These are phyloP conservation scores for Astreopora myriophthalma DNA, from an alignment of 64 coral and sea anemone species.

Conservation along the genomic window DNA sequence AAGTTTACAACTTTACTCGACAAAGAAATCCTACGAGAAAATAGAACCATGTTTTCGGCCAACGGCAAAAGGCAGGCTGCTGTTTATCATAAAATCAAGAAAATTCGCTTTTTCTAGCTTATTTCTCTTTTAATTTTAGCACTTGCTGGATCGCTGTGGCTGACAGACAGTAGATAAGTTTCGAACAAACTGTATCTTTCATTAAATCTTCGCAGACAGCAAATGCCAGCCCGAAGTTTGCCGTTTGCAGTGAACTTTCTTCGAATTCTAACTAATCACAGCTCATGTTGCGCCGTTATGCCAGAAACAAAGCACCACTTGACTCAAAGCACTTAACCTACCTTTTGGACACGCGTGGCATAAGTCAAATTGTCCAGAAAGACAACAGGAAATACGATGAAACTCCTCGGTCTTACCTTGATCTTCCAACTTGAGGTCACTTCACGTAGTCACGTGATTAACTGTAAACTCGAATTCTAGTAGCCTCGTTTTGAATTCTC, in stretches of 20 bases:
- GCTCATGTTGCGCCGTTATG: not conserved
- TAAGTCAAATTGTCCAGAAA: not conserved
- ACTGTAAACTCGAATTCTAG: not conserved
- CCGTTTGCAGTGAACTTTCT: too few species aligned
- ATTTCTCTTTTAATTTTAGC: too few species aligned
- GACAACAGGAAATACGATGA: not conserved
- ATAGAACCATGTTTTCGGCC: too few species aligned
- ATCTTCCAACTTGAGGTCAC: not conserved
- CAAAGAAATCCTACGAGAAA: not conserved
- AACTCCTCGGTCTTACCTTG: not conserved
- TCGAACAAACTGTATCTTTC: too few species aligned
- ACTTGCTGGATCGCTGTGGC: too few species aligned
- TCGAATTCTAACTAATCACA: too few species aligned
- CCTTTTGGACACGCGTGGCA: not conserved
- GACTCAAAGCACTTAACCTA: not conserved
- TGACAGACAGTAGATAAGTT: too few species aligned
- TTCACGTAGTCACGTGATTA: not conserved
- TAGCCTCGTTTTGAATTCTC: slow-evolving; percentile 35
- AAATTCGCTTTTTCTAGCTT: too few species aligned
- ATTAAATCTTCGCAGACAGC: not conserved
- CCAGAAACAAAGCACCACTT: not conserved
- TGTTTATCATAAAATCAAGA: too few species aligned
- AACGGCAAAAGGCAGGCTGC: too few species aligned
- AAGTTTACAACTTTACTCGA: not conserved
- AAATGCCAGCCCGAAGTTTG: too few species aligned